Evolutionary conservation across 2,797 vertebrate species (phyloP).

Genomic region (Benthosema pterotum): DNA sequence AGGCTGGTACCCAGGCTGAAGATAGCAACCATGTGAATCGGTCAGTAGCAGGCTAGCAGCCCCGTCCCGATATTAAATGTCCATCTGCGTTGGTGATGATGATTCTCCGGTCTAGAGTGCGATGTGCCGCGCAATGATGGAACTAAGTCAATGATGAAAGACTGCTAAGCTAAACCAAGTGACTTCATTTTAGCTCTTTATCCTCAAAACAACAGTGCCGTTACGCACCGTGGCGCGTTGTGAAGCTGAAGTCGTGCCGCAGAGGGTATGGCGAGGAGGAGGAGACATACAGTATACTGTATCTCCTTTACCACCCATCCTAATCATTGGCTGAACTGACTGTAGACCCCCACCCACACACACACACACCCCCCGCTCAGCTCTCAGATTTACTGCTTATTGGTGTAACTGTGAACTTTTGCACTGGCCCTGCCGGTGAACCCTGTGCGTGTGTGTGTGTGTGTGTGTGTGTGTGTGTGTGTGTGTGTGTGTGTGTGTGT

Average conservation of each 20-base stretch:
- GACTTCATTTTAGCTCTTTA: conserved; percentile 11
- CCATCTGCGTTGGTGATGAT: conserved; percentile 1
- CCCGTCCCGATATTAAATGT: not conserved
- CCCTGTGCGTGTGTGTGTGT: conserved; percentile 11
- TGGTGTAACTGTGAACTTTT: conserved; percentile 58
- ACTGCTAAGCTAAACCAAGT: not conserved
- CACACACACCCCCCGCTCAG: conserved; percentile 38
- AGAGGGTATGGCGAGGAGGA: too few relatives aligned
- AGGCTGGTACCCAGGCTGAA: too few relatives aligned
- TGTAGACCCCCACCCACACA: conserved; percentile 41
- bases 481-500: conserved; percentile 8
- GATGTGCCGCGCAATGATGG: conserved; percentile 10
- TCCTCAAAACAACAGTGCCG: conserved; percentile 15
- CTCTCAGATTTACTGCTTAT: conserved; percentile 38
- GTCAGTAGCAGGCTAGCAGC: not conserved
- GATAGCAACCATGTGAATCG: not conserved
- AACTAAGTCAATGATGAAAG: not conserved
- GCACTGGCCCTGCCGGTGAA: conserved; percentile 36
- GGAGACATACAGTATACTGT: conserved; percentile 3
- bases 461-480: conserved; percentile 5
- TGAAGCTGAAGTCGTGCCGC: not conserved
- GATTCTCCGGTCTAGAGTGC: conserved; percentile 10
- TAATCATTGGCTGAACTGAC: conserved; percentile 47
- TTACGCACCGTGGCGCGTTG: conserved; percentile 22
- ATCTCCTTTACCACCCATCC: conserved; percentile 30